Conservation (phyloP, 2,888 invertebrate genomes). For the Lasioglossum zephyrum region DNA sequence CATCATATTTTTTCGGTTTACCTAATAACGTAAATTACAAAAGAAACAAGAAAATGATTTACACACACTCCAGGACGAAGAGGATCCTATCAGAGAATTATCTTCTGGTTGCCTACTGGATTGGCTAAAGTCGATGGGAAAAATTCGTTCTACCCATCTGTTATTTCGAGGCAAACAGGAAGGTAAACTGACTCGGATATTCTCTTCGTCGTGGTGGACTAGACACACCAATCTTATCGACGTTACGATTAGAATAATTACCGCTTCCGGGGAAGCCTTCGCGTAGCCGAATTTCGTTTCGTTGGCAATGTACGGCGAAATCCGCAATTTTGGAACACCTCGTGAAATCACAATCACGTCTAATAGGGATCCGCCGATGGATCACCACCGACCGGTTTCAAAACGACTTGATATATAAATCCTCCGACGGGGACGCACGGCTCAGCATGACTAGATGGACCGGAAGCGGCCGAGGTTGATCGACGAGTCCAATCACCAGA, state of each 20-base stretch:
- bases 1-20: slow-evolving; percentile 58
- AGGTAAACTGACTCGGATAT: slow-evolving; percentile 23
- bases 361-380: slow-evolving; percentile 18
- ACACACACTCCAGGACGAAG: slow-evolving; percentile 66
- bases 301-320: slow-evolving; percentile 29
- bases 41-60: slow-evolving; percentile 56
- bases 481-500: slow-evolving; percentile 20
- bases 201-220: slow-evolving; percentile 75
- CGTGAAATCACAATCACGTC: slow-evolving; percentile 74
- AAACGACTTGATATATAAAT: slow-evolving; percentile 34
- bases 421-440: slow-evolving; percentile 58
- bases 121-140: not conserved
- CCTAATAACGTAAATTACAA: slow-evolving; percentile 57
- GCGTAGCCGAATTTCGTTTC: slow-evolving; percentile 28
- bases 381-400: not conserved
- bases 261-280: slow-evolving; percentile 51
- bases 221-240: slow-evolving; percentile 80
- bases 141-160: not conserved
- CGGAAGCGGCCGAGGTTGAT: slow-evolving; percentile 51
- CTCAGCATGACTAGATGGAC: slow-evolving; percentile 71
- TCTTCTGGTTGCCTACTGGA: slow-evolving; percentile 10
- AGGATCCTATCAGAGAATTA: slow-evolving; percentile 30
- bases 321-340: slow-evolving; percentile 74
- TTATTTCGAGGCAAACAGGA: not conserved
- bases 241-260: slow-evolving; percentile 72